Evolutionary conservation across 2,113 vertebrate genomes (phyloP).

Genomic region (Falcunculus frontatus): DNA sequence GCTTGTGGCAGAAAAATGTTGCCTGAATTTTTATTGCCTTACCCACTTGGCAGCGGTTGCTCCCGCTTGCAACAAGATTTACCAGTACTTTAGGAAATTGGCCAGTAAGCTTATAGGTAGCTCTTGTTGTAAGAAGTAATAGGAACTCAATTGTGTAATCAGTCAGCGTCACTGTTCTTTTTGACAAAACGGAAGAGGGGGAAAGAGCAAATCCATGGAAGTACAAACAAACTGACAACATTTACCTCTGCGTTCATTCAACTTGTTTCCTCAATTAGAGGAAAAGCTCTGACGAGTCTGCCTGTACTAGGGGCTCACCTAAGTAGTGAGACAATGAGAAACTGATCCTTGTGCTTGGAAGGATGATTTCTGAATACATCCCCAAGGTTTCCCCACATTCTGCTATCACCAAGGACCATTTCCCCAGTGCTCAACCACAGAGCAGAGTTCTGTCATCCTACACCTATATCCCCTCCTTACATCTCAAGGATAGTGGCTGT

Average conservation of each 20-base stretch:
- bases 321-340: not conserved
- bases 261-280: not conserved
- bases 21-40: conserved; percentile 67
- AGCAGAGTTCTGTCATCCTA: not conserved
- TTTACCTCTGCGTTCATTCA: not conserved
- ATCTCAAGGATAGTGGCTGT: not conserved
- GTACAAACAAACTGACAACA: not conserved
- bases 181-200: not conserved
- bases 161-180: not conserved
- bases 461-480: not conserved
- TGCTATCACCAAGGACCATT: not conserved
- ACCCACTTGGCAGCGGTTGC: conserved; percentile 56
- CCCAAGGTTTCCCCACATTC: not conserved
- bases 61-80: not conserved
- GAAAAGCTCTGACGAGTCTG: not conserved
- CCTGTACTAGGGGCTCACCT: not conserved
- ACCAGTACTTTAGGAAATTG: not conserved
- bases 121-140: not conserved
- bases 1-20: conserved; percentile 67
- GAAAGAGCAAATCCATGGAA: not conserved
- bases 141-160: not conserved
- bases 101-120: not conserved
- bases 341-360: not conserved
- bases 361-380: not conserved
- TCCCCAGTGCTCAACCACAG: fast-evolving